A percentile compares a stretch with the other conserved stretches of the same genome.
phyloP scores from a whole-genome alignment of 2,888 invertebrate genomes.

The Auanema freiburgensis region DNA sequence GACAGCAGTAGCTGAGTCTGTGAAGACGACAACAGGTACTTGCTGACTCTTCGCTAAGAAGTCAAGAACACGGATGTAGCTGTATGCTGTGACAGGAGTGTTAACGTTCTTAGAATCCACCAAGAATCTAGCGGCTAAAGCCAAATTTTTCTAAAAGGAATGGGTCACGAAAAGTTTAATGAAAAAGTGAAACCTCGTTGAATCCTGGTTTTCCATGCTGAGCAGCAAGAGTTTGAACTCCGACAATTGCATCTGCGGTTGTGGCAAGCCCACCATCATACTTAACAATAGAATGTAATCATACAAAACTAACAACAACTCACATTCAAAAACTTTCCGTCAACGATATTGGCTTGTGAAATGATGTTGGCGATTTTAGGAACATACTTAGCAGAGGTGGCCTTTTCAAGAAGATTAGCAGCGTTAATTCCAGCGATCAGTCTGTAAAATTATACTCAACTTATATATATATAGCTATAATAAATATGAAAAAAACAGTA shows the following conservation, averaged over 20 bases:
- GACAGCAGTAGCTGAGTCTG: background rate
- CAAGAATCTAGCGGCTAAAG: background rate
- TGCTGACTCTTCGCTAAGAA: slow-evolving; percentile 76
- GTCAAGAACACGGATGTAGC: slow-evolving; percentile 78
- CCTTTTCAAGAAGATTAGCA: slow-evolving; percentile 19
- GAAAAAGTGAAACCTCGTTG: background rate
- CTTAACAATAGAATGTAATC: slow-evolving; percentile 9
- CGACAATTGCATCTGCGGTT: slow-evolving; percentile 72
- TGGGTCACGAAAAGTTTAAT: too few species aligned
- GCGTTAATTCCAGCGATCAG: slow-evolving; percentile 17
- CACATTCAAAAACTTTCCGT: slow-evolving; percentile 75
- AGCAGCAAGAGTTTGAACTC: slow-evolving; percentile 73
- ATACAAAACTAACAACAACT: background rate
- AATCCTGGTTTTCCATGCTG: slow-evolving; percentile 71
- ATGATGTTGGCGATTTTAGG: slow-evolving; percentile 78
- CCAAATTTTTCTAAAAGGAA: background rate
- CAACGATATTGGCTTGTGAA: slow-evolving; percentile 91
- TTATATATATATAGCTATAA: background rate
- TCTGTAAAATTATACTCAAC: slow-evolving; percentile 7
- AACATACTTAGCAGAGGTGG: slow-evolving; percentile 19
- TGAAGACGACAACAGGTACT: slow-evolving; percentile 71
- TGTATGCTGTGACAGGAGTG: slow-evolving; percentile 80
- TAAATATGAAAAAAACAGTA: background rate
- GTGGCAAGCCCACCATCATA: slow-evolving; percentile 35
- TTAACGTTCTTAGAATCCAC: slow-evolving; percentile 74